phyloP scores from a whole-genome alignment of 2,113 vertebrate genomes.

The Theropithecus gelada region DNA sequence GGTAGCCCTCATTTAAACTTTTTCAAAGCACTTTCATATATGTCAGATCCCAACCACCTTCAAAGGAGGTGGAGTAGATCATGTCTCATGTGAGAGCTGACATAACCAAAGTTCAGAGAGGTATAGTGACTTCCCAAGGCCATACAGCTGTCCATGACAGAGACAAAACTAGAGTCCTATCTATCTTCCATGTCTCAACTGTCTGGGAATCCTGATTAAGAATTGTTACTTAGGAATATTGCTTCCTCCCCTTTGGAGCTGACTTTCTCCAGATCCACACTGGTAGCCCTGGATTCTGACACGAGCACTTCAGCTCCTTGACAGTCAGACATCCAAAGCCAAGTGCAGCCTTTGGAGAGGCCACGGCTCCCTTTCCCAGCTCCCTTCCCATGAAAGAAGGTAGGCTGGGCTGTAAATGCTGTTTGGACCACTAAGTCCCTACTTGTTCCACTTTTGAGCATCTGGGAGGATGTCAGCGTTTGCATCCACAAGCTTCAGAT shows the following conservation, averaged over 20 bases:
- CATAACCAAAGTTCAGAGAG: not conserved
- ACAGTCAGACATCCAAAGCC: not conserved
- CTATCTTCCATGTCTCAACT: not conserved
- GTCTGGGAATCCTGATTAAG: not conserved
- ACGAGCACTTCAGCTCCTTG: not conserved
- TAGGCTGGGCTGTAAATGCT: not conserved
- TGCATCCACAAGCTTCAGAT: not conserved
- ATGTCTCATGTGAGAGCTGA: not conserved
- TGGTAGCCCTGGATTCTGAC: not conserved
- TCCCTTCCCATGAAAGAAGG: accelerated
- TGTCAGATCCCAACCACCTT: not conserved
- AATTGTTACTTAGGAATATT: not conserved
- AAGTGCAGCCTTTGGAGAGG: not conserved
- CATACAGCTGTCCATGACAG: not conserved
- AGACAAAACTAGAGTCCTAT: not conserved
- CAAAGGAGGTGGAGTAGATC: not conserved
- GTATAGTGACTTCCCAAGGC: not conserved
- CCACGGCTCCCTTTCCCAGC: not conserved
- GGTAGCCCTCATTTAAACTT: not conserved
- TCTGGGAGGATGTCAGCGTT: not conserved
- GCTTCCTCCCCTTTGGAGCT: not conserved
- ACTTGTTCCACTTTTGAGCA: not conserved
- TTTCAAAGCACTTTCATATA: not conserved
- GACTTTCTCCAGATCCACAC: not conserved
- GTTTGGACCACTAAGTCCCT: not conserved